A percentile compares a stretch with the other conserved stretches of the same genome.
phyloP scores from a whole-genome alignment of 2,113 vertebrate species.

The Xiphophorus couchianus region DNA sequence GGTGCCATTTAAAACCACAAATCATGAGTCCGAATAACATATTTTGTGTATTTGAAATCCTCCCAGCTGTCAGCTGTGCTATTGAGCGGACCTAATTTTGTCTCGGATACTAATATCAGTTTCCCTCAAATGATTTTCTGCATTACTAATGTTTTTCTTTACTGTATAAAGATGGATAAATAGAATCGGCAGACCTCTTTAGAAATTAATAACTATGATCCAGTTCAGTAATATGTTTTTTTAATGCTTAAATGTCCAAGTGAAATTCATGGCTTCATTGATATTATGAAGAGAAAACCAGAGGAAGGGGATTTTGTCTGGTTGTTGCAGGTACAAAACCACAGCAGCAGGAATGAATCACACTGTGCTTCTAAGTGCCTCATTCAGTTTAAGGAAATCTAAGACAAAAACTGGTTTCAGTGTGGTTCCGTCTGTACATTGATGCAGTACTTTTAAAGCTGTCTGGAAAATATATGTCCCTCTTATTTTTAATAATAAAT shows the following conservation, averaged over 20 bases:
- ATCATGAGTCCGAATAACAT: conserved; percentile 34
- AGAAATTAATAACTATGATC: conserved; percentile 57
- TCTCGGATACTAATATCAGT: conserved; percentile 39
- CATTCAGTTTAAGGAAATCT: conserved; percentile 31
- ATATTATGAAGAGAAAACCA: conserved; percentile 71
- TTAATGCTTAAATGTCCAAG: conserved; percentile 46
- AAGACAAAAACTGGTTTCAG: conserved; percentile 38
- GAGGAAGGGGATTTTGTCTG: conserved; percentile 38
- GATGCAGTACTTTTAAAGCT: conserved; percentile 39
- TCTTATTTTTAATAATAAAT: not conserved
- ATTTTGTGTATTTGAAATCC: conserved; percentile 43
- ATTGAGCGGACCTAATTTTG: conserved; percentile 27
- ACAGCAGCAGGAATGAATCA: conserved; percentile 14
- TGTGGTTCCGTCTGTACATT: conserved; percentile 36
- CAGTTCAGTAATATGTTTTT: conserved; percentile 49
- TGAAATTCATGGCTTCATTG: conserved; percentile 44
- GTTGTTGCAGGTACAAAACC: conserved; percentile 46
- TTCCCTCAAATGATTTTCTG: conserved; percentile 32
- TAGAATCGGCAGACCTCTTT: conserved; percentile 51
- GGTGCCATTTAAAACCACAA: conserved; percentile 32
- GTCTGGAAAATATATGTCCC: conserved; percentile 42
- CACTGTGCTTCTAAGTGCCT: conserved; percentile 17
- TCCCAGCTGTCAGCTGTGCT: conserved; percentile 41
- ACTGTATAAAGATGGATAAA: conserved; percentile 40
- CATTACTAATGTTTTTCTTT: conserved; percentile 42